Conservation (phyloP, 1,140 invertebrate genomes). For the Cecropterus lyciades region DNA sequence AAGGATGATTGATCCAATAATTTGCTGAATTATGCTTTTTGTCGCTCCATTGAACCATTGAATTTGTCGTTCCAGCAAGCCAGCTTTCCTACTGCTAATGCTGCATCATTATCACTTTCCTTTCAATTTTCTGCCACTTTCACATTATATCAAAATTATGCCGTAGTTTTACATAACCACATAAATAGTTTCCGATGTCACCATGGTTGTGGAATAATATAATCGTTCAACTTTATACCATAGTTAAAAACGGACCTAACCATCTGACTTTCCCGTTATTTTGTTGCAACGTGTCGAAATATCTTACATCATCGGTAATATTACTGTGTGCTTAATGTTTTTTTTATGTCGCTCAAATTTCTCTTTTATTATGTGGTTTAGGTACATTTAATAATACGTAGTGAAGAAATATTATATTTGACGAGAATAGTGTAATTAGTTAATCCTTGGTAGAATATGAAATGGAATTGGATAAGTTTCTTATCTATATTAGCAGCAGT, state of each 20-base stretch:
- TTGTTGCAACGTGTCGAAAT: slow-evolving; percentile 25
- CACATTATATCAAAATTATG: slow-evolving; percentile 19
- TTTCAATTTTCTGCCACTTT: slow-evolving; percentile 32
- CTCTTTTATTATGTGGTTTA: slow-evolving; percentile 3
- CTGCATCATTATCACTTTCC: slow-evolving; percentile 48
- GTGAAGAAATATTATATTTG: not conserved
- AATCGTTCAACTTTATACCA: slow-evolving; percentile 11
- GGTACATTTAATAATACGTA: not conserved
- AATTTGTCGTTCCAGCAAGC: not conserved
- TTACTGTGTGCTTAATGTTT: slow-evolving; percentile 15
- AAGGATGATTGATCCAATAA: not conserved
- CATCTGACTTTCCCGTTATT: slow-evolving; percentile 26
- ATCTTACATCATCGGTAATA: slow-evolving; percentile 15
- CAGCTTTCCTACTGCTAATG: slow-evolving; percentile 37
- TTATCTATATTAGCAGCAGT: not conserved
- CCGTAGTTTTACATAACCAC: slow-evolving; percentile 36
- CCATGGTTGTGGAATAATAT: slow-evolving; percentile 6
- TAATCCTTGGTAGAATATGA: no score
- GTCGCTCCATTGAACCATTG: not conserved
- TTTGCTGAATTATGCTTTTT: not conserved
- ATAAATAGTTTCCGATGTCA: slow-evolving; percentile 12
- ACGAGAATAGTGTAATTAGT: no score
- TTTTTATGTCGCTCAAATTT: slow-evolving; percentile 17
- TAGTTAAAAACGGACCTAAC: slow-evolving; percentile 13
- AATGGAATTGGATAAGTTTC: not conserved